phyloP scores from a whole-genome alignment of 2,113 vertebrate species.

The Anoura caudifer region DNA sequence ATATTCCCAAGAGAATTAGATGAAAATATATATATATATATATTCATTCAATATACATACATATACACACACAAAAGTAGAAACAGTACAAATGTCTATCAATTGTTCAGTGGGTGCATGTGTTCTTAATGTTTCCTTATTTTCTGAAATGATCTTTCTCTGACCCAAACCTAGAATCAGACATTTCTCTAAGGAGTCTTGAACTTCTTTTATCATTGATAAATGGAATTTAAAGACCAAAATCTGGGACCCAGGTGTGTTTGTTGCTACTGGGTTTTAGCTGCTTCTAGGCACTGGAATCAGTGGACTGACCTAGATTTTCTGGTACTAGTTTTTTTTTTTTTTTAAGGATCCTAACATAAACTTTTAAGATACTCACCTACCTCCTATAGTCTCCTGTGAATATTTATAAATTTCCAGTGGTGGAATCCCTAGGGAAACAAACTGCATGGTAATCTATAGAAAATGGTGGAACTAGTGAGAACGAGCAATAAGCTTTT shows the following conservation, averaged over 20 bases:
- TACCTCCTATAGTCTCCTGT: background rate
- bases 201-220: background rate
- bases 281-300: background rate
- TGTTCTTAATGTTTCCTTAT: background rate
- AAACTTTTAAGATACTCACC: background rate
- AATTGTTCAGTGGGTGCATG: background rate
- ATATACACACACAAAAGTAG: background rate
- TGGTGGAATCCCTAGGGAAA: background rate
- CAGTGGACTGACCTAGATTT: background rate
- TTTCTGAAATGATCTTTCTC: background rate
- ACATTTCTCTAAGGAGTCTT: background rate
- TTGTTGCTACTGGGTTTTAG: background rate
- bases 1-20: background rate
- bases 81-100: background rate
- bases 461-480: background rate
- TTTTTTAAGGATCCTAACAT: background rate
- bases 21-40: background rate
- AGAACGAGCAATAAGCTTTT: slow-evolving; percentile 12
- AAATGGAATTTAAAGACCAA: slow-evolving; percentile 39
- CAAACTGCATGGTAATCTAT: background rate
- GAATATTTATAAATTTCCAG: background rate
- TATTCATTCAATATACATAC: no score
- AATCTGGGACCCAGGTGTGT: background rate
- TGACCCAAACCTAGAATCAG: background rate
- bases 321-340: background rate